Evolutionary conservation across 2,113 vertebrate species (phyloP).

Genomic region (Podarcis raffonei): DNA sequence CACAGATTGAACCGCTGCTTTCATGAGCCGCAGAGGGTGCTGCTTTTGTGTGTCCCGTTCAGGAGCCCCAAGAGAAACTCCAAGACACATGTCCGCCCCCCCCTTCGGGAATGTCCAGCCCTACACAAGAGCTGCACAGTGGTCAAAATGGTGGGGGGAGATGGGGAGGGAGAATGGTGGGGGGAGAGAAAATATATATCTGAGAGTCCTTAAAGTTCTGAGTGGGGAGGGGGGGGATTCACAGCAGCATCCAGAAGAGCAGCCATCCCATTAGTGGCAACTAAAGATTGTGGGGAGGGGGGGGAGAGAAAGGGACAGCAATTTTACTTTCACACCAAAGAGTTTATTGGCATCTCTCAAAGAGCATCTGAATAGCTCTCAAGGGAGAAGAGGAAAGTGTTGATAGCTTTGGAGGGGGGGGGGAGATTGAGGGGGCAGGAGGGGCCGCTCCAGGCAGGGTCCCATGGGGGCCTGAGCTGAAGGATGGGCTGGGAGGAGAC

Average conservation of each 20-base stretch:
- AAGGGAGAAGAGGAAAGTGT: background rate
- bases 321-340: conserved; percentile 42
- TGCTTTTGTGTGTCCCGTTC: no score
- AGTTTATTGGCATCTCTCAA: conserved; percentile 41
- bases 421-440: no score
- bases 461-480: no score
- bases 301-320: background rate
- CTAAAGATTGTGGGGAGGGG: background rate
- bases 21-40: no score
- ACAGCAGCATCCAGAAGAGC: conserved; percentile 22
- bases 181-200: background rate
- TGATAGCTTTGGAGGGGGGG: background rate
- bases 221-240: background rate
- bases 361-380: conserved; percentile 17
- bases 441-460: no score
- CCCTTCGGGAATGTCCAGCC: no score
- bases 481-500: no score
- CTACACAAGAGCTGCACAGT: no score
- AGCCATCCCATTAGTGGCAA: background rate
- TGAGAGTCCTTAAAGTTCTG: conserved; percentile 18
- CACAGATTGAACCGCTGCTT: no score
- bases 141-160: background rate
- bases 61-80: no score
- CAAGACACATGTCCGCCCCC: no score
- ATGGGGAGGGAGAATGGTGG: no score